These are phyloP conservation scores for Pachycephus smyrnensis DNA, from an alignment of 2,888 invertebrate species.

Conservation along the genomic window DNA sequence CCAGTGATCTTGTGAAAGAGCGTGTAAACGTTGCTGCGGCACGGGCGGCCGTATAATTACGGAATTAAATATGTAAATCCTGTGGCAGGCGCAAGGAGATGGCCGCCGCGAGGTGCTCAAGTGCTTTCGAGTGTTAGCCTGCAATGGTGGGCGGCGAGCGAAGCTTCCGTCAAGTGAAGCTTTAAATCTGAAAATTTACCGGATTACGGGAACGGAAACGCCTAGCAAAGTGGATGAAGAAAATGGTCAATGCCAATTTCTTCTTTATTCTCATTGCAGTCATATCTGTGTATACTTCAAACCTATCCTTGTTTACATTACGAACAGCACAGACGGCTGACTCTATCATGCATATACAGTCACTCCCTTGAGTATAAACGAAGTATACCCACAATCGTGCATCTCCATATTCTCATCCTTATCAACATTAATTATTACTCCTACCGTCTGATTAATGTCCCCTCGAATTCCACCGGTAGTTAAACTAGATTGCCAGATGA, in stretches of 20 bases:
- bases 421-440: not conserved
- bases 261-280: not conserved
- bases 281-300: not conserved
- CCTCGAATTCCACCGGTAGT: not conserved
- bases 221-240: not conserved
- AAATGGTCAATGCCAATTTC: not conserved
- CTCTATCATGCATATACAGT: not conserved
- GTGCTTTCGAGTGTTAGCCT: not conserved
- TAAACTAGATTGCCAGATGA: not conserved
- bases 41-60: not conserved
- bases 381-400: not conserved
- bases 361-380: not conserved
- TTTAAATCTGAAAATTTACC: not conserved
- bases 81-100: not conserved
- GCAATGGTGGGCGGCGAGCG: not conserved
- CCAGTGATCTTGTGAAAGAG: not conserved
- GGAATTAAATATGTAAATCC: not conserved
- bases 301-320: not conserved
- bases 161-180: not conserved
- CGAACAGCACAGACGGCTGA: not conserved
- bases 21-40: not conserved
- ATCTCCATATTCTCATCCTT: not conserved
- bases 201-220: not conserved
- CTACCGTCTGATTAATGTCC: not conserved
- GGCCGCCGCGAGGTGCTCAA: not conserved